Base-by-base conservation (phyloP, 1,140 invertebrate species). In the Cryptotermes secundus region DNA sequence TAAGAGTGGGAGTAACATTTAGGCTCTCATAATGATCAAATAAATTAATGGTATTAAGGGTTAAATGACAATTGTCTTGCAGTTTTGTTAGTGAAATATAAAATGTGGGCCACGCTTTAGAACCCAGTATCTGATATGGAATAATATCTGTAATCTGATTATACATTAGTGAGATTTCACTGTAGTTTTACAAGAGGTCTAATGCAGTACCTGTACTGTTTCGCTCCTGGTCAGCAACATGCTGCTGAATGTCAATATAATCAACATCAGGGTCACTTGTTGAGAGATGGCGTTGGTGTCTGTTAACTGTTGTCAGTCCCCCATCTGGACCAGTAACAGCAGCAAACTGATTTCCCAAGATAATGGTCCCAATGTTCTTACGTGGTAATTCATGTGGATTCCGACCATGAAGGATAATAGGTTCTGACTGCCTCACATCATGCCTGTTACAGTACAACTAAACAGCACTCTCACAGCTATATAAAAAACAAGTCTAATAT, bases 291-390 rank as follows among this genome's bases (percentile, higher is more conserved):
- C 92, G 91, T 87, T 94, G 92, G 85, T 91, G 92, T 38, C 92
- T 88, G 88, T 94, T 94, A 12, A 96, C 95, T 26, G 93, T 93
- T 2, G 94, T 95, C 22, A 96, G 91, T 12, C 95, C 96, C 82
- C 94, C 94, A 85, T 95, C 93, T 2, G 96, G 96, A 4, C 96
- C 96, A 12, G 95, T 96, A 86, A 92, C 93, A 53, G 95, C 93
- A 31, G 94, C 92, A 42, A 93, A 89, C 22, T 90, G 88, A 82
- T 91, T 87, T 85, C 92, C 89, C 89, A 93, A 91, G 86, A 89
- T 85, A 88, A 83, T 84, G 6, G 85, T 83, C 3, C 89, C 92
- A 31, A 95, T 87, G 80, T 91, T 88, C 79, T 91, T 91, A 38
- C 91, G 90, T 26, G 94, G 94, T 82, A 95, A 89, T 87, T 94